Evolutionary conservation across 2,888 invertebrate genomes (phyloP), one percentile per base, ranked within the genome.

Genomic region (Cantharis flavilabris): DNA sequence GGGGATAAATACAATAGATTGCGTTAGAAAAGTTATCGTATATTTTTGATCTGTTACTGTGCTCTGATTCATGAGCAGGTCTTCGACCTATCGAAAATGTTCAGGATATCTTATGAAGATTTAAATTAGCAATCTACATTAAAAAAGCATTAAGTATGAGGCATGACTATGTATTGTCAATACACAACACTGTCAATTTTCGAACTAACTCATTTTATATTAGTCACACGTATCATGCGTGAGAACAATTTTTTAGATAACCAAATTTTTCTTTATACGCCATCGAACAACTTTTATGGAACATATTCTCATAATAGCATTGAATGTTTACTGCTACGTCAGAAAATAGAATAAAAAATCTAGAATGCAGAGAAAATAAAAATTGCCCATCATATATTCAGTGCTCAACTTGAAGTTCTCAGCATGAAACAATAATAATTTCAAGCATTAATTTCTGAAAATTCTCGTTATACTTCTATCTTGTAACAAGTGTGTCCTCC

Each of bases 381-480:
- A 67, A 67, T 67, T 67, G 23, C 65, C 65, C 26, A 67, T 67
- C 65, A 67, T 67, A 67, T 67, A 67, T 67, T 67, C 65, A 67
- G 65, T 23, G 65, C 33, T 70, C 33, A 30, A 70, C 70, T 70
- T 63, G 26, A 73, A 70, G 70, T 73, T 73, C 69, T 62, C 69
- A 69, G 69, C 73, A 73, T 75, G 72, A 75, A 75, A 70, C 75
- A 75, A 75, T 70, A 77, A 77, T 77, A 77, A 77, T 77, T 77
- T 72, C 78, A 28, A 71, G 70, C 86, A 86, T 86, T 86, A 86
- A 86, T 86, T 86, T 86, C 84, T 83, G 84, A 86, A 86, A 85
- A 86, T 85, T 86, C 84, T 77, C 74, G 69, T 77, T 77, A 77
- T 75, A 77, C 71, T 77, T 77, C 76, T 78, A 73, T 78, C 73